phyloP scores from a whole-genome alignment of 2,113 vertebrate species.

The Strigops habroptila region DNA sequence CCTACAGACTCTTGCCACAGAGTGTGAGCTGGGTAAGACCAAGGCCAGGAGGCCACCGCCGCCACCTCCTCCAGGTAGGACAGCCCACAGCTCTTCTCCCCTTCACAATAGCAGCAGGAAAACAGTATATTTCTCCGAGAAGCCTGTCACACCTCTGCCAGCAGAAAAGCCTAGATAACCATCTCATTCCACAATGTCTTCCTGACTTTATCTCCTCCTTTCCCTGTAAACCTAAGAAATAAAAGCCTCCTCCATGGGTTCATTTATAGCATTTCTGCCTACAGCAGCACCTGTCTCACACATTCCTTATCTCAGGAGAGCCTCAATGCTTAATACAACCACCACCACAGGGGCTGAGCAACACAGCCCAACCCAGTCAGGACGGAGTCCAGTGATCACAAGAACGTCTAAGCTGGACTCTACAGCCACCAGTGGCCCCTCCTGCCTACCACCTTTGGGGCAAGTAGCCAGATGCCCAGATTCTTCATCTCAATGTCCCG shows the following conservation, averaged over 20 bases:
- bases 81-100: slow-evolving; percentile 34
- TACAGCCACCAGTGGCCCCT: not conserved
- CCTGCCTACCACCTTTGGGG: not conserved
- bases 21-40: not conserved
- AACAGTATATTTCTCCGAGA: slow-evolving; percentile 20
- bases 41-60: not conserved
- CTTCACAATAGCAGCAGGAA: slow-evolving; percentile 21
- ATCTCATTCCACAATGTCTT: not conserved
- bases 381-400: not conserved
- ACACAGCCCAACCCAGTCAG: not conserved
- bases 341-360: not conserved
- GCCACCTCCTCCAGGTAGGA: not conserved
- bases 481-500: not conserved
- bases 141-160: not conserved
- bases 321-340: not conserved
- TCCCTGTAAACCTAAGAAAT: not conserved
- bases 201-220: not conserved
- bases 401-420: not conserved
- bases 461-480: not conserved
- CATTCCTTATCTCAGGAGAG: not conserved
- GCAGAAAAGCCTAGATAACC: not conserved
- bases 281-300: not conserved
- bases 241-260: not conserved
- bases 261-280: not conserved
- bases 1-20: slow-evolving; percentile 24